Conservation (phyloP, 2,888 invertebrate genomes). For the Charanyca ferruginea region DNA sequence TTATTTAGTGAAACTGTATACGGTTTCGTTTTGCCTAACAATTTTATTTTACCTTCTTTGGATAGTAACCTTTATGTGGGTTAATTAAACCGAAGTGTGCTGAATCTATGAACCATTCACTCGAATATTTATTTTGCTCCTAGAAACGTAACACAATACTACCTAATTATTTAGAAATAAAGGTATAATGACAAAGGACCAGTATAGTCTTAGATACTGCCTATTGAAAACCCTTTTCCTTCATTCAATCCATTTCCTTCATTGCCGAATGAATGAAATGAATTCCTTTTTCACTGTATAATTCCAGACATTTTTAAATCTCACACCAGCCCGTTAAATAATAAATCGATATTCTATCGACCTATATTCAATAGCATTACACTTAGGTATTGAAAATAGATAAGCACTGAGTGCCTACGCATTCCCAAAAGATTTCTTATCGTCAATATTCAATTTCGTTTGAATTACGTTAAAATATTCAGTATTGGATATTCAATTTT, state of each 20-base stretch:
- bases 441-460: constrained; percentile 57
- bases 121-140: no score
- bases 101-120: not conserved
- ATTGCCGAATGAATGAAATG: constrained; percentile 22
- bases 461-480: constrained; percentile 52
- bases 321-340: constrained; percentile 3
- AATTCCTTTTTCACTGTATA: constrained; percentile 31
- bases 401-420: constrained; percentile 13
- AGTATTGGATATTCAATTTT: constrained; percentile 54
- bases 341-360: constrained; percentile 13
- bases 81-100: no score
- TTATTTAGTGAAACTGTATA: constrained; percentile 2
- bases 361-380: constrained; percentile 2
- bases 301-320: constrained; percentile 31
- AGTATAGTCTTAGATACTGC: constrained; percentile 8
- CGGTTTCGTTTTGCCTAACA: not conserved
- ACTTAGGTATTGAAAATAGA: constrained; percentile 3
- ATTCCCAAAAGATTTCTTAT: constrained; percentile 40
- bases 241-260: constrained; percentile 28
- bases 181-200: not conserved
- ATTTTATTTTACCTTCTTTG: not conserved
- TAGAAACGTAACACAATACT: not conserved
- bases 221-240: not conserved
- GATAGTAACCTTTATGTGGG: no score
- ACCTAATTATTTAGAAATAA: not conserved